Percentiles rank a stretch among this genome's conserved stretches.
These are phyloP conservation scores for Octodon degus DNA, from an alignment of 2,113 vertebrate species.

Conservation along the genomic window DNA sequence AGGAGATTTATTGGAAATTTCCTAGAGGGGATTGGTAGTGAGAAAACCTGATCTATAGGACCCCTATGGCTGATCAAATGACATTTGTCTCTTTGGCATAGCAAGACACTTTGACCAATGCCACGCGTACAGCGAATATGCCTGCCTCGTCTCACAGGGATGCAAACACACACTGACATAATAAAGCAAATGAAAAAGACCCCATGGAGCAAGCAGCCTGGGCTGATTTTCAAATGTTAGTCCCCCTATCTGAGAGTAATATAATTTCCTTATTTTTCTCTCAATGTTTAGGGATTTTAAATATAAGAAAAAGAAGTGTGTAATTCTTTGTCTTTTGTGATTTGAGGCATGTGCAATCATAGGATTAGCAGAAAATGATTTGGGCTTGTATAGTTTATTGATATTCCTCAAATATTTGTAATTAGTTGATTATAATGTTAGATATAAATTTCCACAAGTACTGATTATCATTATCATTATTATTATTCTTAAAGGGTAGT, in stretches of 20 bases:
- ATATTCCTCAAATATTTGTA: neutral
- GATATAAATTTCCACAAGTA: neutral
- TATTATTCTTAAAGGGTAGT: too few relatives aligned
- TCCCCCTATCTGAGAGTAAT: slow-evolving; percentile 13
- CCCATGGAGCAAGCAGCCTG: neutral
- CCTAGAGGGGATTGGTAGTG: neutral
- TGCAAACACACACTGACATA: neutral
- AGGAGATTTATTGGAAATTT: slow-evolving; percentile 42
- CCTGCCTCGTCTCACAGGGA: neutral
- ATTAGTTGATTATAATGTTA: neutral
- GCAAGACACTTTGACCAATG: neutral
- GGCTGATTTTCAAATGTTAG: neutral
- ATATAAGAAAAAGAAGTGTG: neutral
- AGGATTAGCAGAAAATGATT: neutral
- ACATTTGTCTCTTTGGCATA: neutral
- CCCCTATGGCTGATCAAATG: neutral
- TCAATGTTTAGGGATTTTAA: neutral
- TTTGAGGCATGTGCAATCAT: slow-evolving; percentile 10
- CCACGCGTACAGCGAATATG: neutral
- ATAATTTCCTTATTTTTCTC: neutral
- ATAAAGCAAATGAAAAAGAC: slow-evolving; percentile 60
- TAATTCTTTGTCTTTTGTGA: slow-evolving; percentile 53
- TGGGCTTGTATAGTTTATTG: neutral
- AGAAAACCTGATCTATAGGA: neutral
- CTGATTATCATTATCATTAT: neutral